Percentiles rank a stretch among this genome's conserved stretches.
Conservation (phyloP, 2,888 invertebrate species). For the Ctenicera cuprea region DNA sequence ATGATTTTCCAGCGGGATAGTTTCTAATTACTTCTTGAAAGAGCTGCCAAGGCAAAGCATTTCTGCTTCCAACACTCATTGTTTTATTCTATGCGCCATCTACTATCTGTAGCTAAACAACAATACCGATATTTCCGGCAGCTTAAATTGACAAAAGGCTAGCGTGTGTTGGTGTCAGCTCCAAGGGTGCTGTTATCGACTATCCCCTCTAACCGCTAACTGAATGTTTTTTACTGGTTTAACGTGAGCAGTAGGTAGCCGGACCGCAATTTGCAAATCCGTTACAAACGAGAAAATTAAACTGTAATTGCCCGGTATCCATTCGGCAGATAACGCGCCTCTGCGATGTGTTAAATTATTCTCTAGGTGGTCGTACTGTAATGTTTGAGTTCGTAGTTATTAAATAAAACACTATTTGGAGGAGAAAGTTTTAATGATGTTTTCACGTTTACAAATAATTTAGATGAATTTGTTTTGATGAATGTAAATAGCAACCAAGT, state of each 20-base stretch:
- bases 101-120: constrained; percentile 34
- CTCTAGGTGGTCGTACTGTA: constrained; percentile 28
- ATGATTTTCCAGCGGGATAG: constrained; percentile 26
- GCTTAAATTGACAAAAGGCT: constrained; percentile 43
- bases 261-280: constrained; percentile 44
- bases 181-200: constrained; percentile 35
- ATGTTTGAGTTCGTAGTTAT: too few relatives aligned
- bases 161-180: constrained; percentile 40
- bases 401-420: too few relatives aligned
- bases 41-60: constrained; percentile 11
- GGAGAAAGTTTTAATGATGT: too few relatives aligned
- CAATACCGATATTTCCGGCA: constrained; percentile 40
- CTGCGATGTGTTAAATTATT: constrained; percentile 27
- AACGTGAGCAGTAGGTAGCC: constrained; percentile 29
- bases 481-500: too few relatives aligned
- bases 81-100: constrained; percentile 26
- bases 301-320: constrained; percentile 41
- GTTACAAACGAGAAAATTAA: constrained; percentile 45
- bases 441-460: too few relatives aligned
- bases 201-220: constrained; percentile 37
- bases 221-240: constrained; percentile 31
- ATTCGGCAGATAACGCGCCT: constrained; percentile 21
- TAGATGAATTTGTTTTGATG: too few relatives aligned
- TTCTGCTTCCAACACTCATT: constrained; percentile 35
- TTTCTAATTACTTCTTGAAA: constrained; percentile 24